Conservation (phyloP, 1,140 invertebrate genomes). For the Ephestia elutella region DNA sequence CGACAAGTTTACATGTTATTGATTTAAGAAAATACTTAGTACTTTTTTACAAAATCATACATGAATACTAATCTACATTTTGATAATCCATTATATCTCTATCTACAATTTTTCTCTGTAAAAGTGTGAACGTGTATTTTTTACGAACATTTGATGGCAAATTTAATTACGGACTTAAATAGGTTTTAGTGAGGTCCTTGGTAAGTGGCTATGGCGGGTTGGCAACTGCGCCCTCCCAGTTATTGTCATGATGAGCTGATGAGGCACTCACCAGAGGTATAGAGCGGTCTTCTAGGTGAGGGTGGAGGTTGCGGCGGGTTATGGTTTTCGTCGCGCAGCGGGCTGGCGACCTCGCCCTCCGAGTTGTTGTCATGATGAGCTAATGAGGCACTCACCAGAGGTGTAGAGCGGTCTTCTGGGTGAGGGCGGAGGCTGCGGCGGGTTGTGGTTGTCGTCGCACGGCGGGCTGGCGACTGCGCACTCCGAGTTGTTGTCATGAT, state of each 20-base stretch:
- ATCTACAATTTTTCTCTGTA: too few relatives aligned
- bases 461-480: constrained; percentile 52
- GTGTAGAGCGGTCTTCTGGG: constrained; percentile 64
- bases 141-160: too few relatives aligned
- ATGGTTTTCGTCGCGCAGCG: constrained; percentile 56
- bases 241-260: too few relatives aligned
- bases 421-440: constrained; percentile 30
- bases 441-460: constrained; percentile 57
- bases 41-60: too few relatives aligned
- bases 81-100: too few relatives aligned
- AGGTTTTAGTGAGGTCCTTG: too few relatives aligned
- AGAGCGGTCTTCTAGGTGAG: constrained; percentile 54
- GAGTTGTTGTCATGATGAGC: constrained; percentile 61
- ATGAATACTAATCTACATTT: too few relatives aligned
- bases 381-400: constrained; percentile 71
- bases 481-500: constrained; percentile 57
- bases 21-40: too few relatives aligned
- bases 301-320: constrained; percentile 38
- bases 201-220: constrained; percentile 50
- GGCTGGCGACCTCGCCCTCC: constrained; percentile 49
- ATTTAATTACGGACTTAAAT: too few relatives aligned
- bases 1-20: too few relatives aligned
- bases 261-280: constrained; percentile 72
- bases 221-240: constrained; percentile 48
- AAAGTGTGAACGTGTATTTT: too few relatives aligned